Percentiles rank a stretch among this genome's conserved stretches.
These are phyloP conservation scores for Nycticebus coucang DNA, from an alignment of 2,113 vertebrate genomes.

Conservation along the genomic window DNA sequence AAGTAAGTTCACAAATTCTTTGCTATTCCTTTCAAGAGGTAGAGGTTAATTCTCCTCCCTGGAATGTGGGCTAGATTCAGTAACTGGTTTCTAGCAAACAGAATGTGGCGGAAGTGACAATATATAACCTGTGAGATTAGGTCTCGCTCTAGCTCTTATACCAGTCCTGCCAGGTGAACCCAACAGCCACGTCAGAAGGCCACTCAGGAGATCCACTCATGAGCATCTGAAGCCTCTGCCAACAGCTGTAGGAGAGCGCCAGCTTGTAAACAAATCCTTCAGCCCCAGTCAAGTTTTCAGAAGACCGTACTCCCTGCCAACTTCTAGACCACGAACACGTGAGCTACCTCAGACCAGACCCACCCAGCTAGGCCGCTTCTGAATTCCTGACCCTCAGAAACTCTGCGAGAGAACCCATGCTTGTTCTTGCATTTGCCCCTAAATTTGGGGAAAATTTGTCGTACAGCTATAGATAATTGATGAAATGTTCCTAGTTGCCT, in stretches of 20 bases:
- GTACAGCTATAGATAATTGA: not conserved
- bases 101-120: not conserved
- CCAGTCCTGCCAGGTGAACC: not conserved
- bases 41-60: not conserved
- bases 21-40: not conserved
- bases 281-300: not conserved
- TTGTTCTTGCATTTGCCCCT: not conserved
- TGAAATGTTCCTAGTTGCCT: not conserved
- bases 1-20: not conserved
- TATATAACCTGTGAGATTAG: not conserved
- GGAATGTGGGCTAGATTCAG: not conserved
- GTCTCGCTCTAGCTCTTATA: not conserved
- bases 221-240: not conserved
- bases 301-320: not conserved
- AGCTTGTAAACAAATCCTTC: not conserved
- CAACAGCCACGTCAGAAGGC: not conserved
- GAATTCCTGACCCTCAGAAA: not conserved
- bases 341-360: not conserved
- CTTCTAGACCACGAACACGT: not conserved
- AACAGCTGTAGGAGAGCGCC: fast-evolving
- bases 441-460: not conserved
- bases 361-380: not conserved
- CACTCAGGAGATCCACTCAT: not conserved
- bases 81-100: not conserved
- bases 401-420: not conserved